phyloP scores from a whole-genome alignment of 2,113 vertebrate genomes.

The Naja naja region DNA sequence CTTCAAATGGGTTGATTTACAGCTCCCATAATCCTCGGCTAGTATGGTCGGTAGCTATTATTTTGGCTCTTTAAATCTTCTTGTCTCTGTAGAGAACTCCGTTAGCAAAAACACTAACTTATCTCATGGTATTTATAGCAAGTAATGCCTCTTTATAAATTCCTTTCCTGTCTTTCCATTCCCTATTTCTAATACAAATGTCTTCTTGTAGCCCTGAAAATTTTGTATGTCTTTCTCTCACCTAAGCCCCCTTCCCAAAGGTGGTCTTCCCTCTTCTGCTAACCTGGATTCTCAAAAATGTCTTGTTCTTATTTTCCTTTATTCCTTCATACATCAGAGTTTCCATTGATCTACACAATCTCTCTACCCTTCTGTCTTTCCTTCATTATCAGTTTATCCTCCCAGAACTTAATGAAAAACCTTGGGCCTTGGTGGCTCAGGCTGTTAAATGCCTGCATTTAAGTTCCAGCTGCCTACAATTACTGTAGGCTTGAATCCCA shows the following conservation, averaged over 20 bases:
- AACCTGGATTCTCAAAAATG: neutral
- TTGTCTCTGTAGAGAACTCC: neutral
- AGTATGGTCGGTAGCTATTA: neutral
- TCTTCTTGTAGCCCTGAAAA: neutral
- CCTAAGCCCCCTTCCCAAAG: neutral
- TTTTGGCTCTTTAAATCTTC: neutral
- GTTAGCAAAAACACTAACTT: neutral
- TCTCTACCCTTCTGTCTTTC: neutral
- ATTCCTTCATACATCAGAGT: neutral
- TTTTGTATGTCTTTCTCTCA: neutral
- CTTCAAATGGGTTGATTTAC: neutral
- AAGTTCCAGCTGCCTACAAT: too few species aligned
- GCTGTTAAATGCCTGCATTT: too few species aligned
- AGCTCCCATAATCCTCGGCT: neutral
- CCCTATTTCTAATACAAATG: neutral
- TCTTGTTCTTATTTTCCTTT: neutral
- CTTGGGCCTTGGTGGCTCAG: too few species aligned
- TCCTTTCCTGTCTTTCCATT: neutral
- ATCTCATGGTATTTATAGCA: neutral
- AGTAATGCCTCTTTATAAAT: neutral
- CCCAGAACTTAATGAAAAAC: neutral
- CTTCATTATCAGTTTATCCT: neutral
- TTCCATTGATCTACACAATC: neutral
- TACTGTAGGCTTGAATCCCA: too few species aligned
- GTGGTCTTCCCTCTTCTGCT: neutral